Evolutionary conservation across 1,140 invertebrate genomes (phyloP).

Genomic region (Myzus persicae): DNA sequence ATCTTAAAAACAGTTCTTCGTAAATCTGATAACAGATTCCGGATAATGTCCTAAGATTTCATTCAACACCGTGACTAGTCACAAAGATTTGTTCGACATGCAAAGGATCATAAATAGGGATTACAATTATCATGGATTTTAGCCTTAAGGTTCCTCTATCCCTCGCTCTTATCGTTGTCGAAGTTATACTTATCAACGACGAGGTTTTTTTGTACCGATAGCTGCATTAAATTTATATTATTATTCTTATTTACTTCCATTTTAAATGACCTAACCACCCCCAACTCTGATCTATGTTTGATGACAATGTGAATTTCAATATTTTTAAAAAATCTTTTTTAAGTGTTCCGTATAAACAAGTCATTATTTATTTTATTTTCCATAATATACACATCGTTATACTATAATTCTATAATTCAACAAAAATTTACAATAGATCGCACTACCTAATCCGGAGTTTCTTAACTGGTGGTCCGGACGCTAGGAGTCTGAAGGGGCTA

Average conservation of each 20-base stretch:
- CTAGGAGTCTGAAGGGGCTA: too few relatives aligned
- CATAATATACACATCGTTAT: too few relatives aligned
- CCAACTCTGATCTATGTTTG: not conserved
- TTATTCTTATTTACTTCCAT: not conserved
- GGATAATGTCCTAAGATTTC: too few relatives aligned
- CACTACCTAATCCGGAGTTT: too few relatives aligned
- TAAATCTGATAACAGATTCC: not conserved
- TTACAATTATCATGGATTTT: not conserved
- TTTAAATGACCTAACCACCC: not conserved
- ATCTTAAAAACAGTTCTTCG: not conserved
- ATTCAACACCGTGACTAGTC: not conserved
- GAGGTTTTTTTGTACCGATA: not conserved
- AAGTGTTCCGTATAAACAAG: too few relatives aligned
- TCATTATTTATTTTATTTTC: too few relatives aligned
- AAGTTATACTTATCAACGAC: not conserved
- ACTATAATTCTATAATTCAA: too few relatives aligned
- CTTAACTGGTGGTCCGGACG: too few relatives aligned
- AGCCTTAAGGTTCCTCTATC: too few relatives aligned
- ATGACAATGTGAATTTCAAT: not conserved
- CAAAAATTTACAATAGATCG: too few relatives aligned
- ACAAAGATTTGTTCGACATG: not conserved
- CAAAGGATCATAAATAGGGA: not conserved
- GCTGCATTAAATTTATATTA: not conserved
- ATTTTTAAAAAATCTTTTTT: too few relatives aligned
- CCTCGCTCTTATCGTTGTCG: too few relatives aligned